Evolutionary conservation across 2,113 vertebrate genomes (phyloP).

Genomic region (Sceloporus undulatus): DNA sequence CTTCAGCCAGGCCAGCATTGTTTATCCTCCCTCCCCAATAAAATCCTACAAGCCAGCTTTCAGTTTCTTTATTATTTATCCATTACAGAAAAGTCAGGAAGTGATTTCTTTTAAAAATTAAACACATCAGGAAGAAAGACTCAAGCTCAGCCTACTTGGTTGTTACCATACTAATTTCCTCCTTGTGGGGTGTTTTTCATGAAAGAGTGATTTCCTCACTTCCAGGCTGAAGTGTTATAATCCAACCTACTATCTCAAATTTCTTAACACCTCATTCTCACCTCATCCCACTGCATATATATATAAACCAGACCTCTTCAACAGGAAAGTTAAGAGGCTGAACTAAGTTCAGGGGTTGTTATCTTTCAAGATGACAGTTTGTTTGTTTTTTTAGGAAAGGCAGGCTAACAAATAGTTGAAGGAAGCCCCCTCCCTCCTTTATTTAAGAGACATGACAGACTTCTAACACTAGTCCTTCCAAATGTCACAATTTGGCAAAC

Average conservation of each 20-base stretch:
- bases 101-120: neutral
- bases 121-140: neutral
- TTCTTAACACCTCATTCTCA: neutral
- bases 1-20: neutral
- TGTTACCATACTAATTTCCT: neutral
- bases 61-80: neutral
- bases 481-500: neutral
- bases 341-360: neutral
- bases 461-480: neutral
- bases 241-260: neutral
- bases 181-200: neutral
- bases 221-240: neutral
- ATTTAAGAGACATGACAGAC: neutral
- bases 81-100: neutral
- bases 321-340: neutral
- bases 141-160: neutral
- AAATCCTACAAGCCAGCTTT: neutral
- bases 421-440: neutral
- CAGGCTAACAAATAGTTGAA: neutral
- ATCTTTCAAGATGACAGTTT: neutral
- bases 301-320: neutral
- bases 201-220: neutral
- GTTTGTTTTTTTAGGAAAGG: neutral
- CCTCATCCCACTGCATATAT: neutral
- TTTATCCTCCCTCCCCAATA: neutral